Evolutionary conservation across 1,140 invertebrate species (phyloP).

Genomic region (Mycetomoellerius zeteki): DNA sequence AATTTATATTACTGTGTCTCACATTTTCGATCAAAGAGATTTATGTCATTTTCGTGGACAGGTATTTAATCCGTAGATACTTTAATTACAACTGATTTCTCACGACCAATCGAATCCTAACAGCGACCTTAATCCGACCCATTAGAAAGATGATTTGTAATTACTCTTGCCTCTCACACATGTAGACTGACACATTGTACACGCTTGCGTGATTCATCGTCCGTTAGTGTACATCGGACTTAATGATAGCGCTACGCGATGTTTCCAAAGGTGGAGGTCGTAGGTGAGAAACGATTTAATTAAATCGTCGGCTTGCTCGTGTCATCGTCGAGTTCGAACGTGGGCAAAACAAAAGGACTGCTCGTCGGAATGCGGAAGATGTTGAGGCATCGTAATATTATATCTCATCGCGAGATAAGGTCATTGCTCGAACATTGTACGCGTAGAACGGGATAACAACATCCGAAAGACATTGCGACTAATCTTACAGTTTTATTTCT

Average conservation of each 20-base stretch:
- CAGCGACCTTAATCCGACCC: constrained; percentile 42
- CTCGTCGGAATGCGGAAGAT: constrained; percentile 70
- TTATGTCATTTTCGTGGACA: not conserved
- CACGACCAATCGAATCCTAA: constrained; percentile 51
- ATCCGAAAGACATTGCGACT: not conserved
- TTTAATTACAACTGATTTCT: constrained; percentile 57
- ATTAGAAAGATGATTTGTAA: constrained; percentile 63
- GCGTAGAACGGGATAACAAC: not conserved
- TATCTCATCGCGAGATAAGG: constrained; percentile 50
- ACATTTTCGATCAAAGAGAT: not conserved
- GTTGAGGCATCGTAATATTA: constrained; percentile 57
- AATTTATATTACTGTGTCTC: not conserved
- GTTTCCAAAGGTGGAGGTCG: constrained; percentile 63
- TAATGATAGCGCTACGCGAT: constrained; percentile 63
- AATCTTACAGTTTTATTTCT: not conserved
- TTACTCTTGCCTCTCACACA: constrained; percentile 41
- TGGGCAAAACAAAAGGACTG: constrained; percentile 73
- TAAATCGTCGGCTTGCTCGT: constrained; percentile 64
- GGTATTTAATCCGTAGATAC: not conserved
- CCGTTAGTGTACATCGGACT: constrained; percentile 41
- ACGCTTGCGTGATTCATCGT: constrained; percentile 59
- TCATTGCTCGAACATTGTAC: constrained; percentile 24
- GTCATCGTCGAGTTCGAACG: constrained; percentile 69
- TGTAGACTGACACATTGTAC: constrained; percentile 22
- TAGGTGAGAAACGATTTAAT: constrained; percentile 64